Evolutionary conservation across 2,797 vertebrate species (phyloP), one percentile per base, ranked within the genome.

Genomic region (Hemibagrus guttatus): DNA sequence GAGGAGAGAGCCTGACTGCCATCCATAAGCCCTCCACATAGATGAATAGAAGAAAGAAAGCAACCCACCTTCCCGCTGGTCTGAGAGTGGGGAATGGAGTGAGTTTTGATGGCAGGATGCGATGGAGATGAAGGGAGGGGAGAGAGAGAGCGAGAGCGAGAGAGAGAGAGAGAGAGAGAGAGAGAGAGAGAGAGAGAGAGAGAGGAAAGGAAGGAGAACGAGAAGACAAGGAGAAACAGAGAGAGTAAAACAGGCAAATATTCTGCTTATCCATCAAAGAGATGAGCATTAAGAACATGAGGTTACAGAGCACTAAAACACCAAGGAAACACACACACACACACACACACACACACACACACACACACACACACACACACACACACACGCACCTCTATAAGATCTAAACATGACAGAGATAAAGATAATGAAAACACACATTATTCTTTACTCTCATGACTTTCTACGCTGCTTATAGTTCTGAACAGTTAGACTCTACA

Each of bases 1-100:
- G 69, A 49, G 66, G 13, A 74, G 13, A 74, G n/a, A 82, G 58
- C 59, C 58, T 49, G 86, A 78, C 92, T 91, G 90, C 7, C 7
- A 94, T 94, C 92, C 89, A 88, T 91, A 91, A 90, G 91, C 86
- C 91, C 93, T 90, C 12, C 71, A 81, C 69, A 86, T 87, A 66
- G 84, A 81, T 76, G 81, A 78, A 84, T 80, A 89, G 78, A 87
- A 92, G 95, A 96, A 97, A 96, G 95, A 97, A 97, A 96, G 96
- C 93, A 97, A 99, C 98, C 97, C 99, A 99, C 98, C 98, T 99
- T 99, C 98, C 96, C 98, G 98, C 95, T 97, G 98, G 98, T 99
- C 98, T 99, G 98, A 98, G 96, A 96, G 96, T 97, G 97, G 97
- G 95, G 94, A 88, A 88, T 89, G 89, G 74, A 87, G 88, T 91